Base-by-base conservation (phyloP, 2,888 invertebrate species). In the Eilema caniola region DNA sequence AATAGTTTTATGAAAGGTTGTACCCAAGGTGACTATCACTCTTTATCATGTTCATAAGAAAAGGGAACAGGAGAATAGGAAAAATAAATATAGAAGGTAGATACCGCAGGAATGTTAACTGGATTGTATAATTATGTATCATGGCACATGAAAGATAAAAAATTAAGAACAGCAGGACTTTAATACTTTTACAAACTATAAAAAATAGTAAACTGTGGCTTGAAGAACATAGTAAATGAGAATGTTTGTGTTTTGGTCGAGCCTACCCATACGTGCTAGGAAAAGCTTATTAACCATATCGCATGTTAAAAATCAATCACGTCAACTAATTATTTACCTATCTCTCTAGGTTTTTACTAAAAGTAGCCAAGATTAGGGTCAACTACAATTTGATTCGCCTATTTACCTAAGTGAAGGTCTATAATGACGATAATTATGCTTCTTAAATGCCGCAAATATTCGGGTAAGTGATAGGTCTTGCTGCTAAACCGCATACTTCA, bases 401-500 rank as follows among this genome's bases (percentile, higher is more conserved):
- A 11, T 23, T 59, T 66, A 59, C 59, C 66, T 25, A 24, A 33
- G 25, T 41, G 61, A 62, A 62, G 62, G 24, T 59, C 47, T 47
- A 28, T 65, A 53, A 53, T 64, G 20, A 60, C 23, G 24, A 53
- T 69, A 31, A 65, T 69, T 65, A 69, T 64, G 37, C 41, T 41
- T 41, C 33, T 65, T 53, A 60, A 69, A 24, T 31, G 23, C 64
- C 69, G 59, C 59, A 53, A 69, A 53, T 31, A 24, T 20, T 31
- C 14, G 37, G 31, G 60, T 24, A 65, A 69, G 66, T 66, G 57
- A 66, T 62, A 70, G 56, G 31, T 61, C 37, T 31, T 28, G 57
- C 20, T 56, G 37, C 61, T 23, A 62, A 72, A 69, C 72, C 66
- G 69, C 72, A 62, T 25, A 62, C 47, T 72, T 66, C 31, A 62